Conservation (phyloP, 2,888 invertebrate genomes). For the Pollenia angustigena region DNA sequence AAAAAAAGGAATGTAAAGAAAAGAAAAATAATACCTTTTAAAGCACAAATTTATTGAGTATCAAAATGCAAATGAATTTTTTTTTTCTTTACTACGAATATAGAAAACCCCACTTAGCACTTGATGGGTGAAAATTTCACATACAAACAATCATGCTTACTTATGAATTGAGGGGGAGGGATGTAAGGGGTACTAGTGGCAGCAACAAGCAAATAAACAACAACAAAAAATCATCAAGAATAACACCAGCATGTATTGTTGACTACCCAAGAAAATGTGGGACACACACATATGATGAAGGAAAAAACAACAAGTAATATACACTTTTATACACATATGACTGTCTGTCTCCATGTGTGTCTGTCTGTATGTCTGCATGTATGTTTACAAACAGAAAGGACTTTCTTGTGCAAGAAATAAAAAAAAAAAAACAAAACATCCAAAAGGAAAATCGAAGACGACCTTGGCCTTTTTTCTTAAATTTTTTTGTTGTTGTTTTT, state of each 20-base stretch:
- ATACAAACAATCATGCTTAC: neutral
- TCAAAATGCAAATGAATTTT: constrained; percentile 63
- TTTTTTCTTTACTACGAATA: constrained; percentile 33
- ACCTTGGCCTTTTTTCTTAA: constrained; percentile 76
- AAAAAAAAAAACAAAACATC: constrained; percentile 42
- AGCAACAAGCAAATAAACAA: constrained; percentile 47
- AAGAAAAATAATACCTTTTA: constrained; percentile 33
- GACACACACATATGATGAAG: constrained; percentile 70
- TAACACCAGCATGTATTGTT: constrained; percentile 49
- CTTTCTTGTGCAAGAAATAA: constrained; percentile 68
- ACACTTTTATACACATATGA: constrained; percentile 72
- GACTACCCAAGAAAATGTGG: constrained; percentile 63
- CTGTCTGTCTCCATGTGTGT: constrained; percentile 69
- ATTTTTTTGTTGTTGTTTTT: constrained; percentile 55
- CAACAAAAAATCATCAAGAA: constrained; percentile 39
- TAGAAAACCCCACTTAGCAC: constrained; percentile 57
- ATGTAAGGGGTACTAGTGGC: constrained; percentile 22
- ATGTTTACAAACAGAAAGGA: constrained; percentile 59
- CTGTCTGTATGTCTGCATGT: constrained; percentile 72
- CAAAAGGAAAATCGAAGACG: constrained; percentile 75
- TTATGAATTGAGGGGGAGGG: neutral
- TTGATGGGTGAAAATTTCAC: constrained; percentile 55
- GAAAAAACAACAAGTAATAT: constrained; percentile 44
- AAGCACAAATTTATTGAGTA: constrained; percentile 63
- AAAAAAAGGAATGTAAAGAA: neutral